Evolutionary conservation across 2,113 vertebrate genomes (phyloP).

Genomic region (Cacatua alba): DNA sequence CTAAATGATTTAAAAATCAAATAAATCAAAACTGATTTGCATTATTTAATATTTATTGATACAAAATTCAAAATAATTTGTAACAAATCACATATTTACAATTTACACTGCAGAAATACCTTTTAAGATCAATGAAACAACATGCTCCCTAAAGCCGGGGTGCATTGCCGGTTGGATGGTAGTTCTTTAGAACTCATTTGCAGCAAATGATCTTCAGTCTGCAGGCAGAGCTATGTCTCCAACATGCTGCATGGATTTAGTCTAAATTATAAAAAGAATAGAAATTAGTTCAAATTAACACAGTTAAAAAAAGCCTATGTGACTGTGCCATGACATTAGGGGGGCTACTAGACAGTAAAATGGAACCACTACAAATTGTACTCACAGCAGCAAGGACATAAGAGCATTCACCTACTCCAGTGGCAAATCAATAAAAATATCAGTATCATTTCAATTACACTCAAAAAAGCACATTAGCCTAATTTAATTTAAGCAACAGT

Average conservation of each 20-base stretch:
- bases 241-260: neutral
- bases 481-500: neutral
- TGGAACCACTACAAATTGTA: neutral
- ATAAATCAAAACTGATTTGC: neutral
- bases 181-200: neutral
- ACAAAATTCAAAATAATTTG: neutral
- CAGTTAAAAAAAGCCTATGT: neutral
- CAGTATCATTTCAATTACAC: neutral
- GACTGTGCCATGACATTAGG: neutral
- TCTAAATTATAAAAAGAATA: neutral
- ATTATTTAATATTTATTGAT: slow-evolving; percentile 35
- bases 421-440: neutral
- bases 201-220: neutral
- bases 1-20: neutral
- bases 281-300: neutral
- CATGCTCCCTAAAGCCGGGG: neutral
- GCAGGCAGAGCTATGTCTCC: neutral
- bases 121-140: neutral
- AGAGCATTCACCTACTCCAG: neutral
- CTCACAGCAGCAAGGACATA: neutral
- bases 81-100: neutral
- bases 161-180: neutral
- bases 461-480: neutral
- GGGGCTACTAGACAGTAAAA: neutral
- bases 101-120: neutral